Evolutionary conservation across 1,140 invertebrate genomes (phyloP), one percentile per base, ranked within the genome.

Genomic region (Nasonia giraulti): DNA sequence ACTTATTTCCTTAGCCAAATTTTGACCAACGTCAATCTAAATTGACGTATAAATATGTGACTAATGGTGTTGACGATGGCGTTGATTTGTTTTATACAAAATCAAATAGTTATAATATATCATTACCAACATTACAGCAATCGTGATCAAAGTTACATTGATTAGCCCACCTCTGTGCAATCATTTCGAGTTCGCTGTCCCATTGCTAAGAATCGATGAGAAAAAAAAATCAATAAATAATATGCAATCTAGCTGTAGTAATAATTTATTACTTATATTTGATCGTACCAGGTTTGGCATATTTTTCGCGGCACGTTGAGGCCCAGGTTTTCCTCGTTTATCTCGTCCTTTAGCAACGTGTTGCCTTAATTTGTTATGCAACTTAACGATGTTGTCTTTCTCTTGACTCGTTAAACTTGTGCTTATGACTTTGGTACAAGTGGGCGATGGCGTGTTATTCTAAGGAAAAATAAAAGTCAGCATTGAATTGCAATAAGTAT

Each of bases 91-190:
- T 27, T 27, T 27, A 27, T 27, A 27, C 27, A 27, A 27, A 27
- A 27, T 27, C 27, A 27, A 27, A 27, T 27, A 27, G 14, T 66
- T 66, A 20, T 66, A 27, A 27, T 66, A 20, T 66, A 6, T 20
- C n/a, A 17, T 66, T 66, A 66, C 62, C n/a, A 66, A 66, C 17
- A 17, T 20, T 17, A 17, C 4, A 17, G 62, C 62, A 66, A 20
- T 11, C 4, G 87, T 95, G 94, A 6, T 90, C 92, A 62, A 85
- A 89, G 76, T 90, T 89, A 89, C 95, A 95, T 86, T 95, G 95
- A 81, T 94, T 93, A 6, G 94, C 94, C 94, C 95, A 95, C 74
- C 93, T 90, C 86, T 95, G 93, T 20, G 95, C 95, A 31, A 95
- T 91, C 0, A 81, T 86, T 4, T 94, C 94, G 55, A 95, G 88